phyloP scores from a whole-genome alignment of 2,888 invertebrate species.

The Globia sparganii region DNA sequence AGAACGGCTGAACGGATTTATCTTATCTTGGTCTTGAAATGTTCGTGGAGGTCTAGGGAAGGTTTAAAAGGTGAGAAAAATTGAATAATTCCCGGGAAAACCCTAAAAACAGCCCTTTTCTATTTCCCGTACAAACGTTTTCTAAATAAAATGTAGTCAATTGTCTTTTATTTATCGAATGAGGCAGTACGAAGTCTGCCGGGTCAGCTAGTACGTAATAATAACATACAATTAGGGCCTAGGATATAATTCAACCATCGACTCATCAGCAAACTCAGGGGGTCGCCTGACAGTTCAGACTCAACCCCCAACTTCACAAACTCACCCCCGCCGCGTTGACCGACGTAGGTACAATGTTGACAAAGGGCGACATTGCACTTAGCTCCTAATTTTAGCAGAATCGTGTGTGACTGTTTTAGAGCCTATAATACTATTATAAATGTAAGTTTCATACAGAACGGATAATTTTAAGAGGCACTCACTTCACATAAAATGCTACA shows the following conservation, averaged over 20 bases:
- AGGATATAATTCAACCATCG: constrained; percentile 15
- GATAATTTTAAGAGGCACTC: background rate
- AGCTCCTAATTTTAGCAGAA: constrained; percentile 30
- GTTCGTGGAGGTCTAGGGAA: too few relatives aligned
- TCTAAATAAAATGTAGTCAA: too few relatives aligned
- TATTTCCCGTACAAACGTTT: too few relatives aligned
- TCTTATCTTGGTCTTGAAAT: too few relatives aligned
- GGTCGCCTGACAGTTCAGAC: constrained; percentile 6
- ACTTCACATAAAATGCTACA: background rate
- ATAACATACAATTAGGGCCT: background rate
- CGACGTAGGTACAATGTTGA: constrained; percentile 49
- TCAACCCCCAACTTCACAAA: constrained; percentile 8
- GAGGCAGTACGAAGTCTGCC: too few relatives aligned
- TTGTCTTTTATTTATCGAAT: too few relatives aligned
- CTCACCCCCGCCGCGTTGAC: constrained; percentile 26
- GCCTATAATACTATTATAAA: background rate
- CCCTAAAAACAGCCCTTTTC: too few relatives aligned
- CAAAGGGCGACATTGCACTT: constrained; percentile 42
- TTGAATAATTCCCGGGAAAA: too few relatives aligned
- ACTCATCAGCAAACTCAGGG: constrained; percentile 18
- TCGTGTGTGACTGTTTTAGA: constrained; percentile 19
- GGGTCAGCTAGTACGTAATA: too few relatives aligned
- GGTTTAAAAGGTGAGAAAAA: too few relatives aligned
- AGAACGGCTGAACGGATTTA: too few relatives aligned
- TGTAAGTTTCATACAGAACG: background rate